Base-by-base conservation (phyloP, 2,797 vertebrate species). In the Lophotriccus pileatus region DNA sequence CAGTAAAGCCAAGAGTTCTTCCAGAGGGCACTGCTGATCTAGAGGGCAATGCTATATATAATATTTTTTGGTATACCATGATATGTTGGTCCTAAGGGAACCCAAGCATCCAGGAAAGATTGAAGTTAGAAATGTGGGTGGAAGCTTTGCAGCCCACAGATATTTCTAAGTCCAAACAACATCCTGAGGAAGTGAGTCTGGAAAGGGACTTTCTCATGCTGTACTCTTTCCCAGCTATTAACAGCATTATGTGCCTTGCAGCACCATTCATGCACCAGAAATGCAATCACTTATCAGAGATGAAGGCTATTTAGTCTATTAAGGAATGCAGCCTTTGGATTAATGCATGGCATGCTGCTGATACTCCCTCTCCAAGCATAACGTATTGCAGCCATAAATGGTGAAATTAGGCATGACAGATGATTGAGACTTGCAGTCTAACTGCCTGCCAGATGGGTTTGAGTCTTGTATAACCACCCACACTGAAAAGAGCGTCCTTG, bases 121-220 rank as follows among this genome's bases (percentile, higher is more conserved):
- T 94, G 76, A 92, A 95, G 90, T 89, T 89, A 89, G 89, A 93
- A 92, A 86, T 1, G 64, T 93, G 93, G 89, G 92, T 89, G 95
- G 95, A 96, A 94, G 87, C 68, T 70, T 87, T 93, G 85, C 64
- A 79, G 80, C 80, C 80, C 90, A 85, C 78, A 96, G 94, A 94
- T 90, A 87, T 95, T 94, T 96, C 95, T 88, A 75, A 93, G 94
- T 93, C 93, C 87, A 90, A 97, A 85, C 0, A 70, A 91, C 94
- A 93, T 97, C 92, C 94, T 95, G 91, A 95, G 95, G 97, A 97
- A 95, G 80, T 83, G 68, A 93, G 84, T 94, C 91, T 89, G 88
- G 53, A 74, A 94, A 93, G 66, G 66, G 89, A 89, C 66, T 95
- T 96, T 97, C 95, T 93, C 89, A 79, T 56, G 69, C 83, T 91